Evolutionary conservation across 2,113 vertebrate species (phyloP).

Genomic region (Pycnonotus jocosus): DNA sequence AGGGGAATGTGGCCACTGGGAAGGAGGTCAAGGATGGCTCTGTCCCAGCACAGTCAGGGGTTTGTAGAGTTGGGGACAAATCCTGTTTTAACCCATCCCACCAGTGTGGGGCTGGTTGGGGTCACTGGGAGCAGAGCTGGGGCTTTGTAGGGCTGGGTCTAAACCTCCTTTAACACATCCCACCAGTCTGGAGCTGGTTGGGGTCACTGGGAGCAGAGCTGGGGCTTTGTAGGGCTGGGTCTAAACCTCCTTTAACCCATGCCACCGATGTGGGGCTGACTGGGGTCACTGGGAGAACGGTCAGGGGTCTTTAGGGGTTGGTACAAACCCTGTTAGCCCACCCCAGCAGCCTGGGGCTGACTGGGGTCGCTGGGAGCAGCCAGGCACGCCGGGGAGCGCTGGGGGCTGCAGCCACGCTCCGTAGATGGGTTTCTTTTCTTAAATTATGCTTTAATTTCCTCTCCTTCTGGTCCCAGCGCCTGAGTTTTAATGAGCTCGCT

Average conservation of each 20-base stretch:
- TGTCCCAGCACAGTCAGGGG: not conserved
- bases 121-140: not conserved
- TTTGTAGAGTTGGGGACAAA: not conserved
- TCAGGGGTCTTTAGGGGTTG: not conserved
- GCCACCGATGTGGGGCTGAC: not conserved
- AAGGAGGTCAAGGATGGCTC: accelerated
- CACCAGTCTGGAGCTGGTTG: not conserved
- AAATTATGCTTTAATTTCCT: constrained; percentile 63
- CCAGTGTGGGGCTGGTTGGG: not conserved
- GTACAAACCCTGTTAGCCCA: not conserved
- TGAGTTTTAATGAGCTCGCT: constrained; percentile 52
- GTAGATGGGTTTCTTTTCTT: not conserved
- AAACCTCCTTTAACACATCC: not conserved
- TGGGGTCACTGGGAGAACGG: not conserved
- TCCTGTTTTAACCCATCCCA: not conserved
- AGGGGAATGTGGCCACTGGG: accelerated
- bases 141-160: accelerated
- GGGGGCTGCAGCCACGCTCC: not conserved
- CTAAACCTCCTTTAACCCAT: not conserved
- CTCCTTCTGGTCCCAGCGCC: constrained; percentile 44
- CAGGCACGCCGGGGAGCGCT: not conserved
- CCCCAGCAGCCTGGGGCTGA: not conserved
- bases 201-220: not conserved
- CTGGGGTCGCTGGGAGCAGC: not conserved
- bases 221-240: not conserved